A percentile compares a stretch with the other conserved stretches of the same genome.
Evolutionary conservation across 2,888 invertebrate species (phyloP).

Genomic region (Diadegma fenestrale): DNA sequence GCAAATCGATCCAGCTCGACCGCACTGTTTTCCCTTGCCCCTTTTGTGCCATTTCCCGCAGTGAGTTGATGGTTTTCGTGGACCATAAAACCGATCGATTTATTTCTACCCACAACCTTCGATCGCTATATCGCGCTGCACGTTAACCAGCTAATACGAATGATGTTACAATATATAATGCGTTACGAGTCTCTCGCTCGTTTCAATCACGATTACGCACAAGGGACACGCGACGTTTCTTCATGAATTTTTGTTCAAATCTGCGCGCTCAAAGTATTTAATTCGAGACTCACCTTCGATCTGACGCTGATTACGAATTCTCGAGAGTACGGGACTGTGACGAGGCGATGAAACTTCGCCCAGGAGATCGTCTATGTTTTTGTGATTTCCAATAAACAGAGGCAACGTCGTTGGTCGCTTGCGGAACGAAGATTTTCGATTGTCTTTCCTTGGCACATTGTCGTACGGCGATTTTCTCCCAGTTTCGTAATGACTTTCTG

Average conservation of each 20-base stretch:
- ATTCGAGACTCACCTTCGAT: conserved; percentile 78
- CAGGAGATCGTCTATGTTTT: conserved; percentile 95
- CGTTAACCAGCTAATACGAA: conserved; percentile 63
- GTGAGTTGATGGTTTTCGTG: conserved; percentile 61
- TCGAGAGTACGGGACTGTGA: conserved; percentile 76
- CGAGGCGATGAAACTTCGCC: conserved; percentile 85
- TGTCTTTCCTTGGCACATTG: conserved; percentile 86
- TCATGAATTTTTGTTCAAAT: background rate
- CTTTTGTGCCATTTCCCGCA: conserved; percentile 39
- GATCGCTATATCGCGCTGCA: conserved; percentile 44
- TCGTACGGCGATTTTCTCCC: conserved; percentile 90
- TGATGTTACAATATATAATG: conserved; percentile 48
- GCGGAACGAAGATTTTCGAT: conserved; percentile 77
- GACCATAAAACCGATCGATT: conserved; percentile 67
- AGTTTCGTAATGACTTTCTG: conserved; percentile 82
- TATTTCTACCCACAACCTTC: conserved; percentile 38
- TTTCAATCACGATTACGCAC: conserved; percentile 59
- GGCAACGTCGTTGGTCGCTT: conserved; percentile 83
- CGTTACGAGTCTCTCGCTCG: background rate
- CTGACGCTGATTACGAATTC: conserved; percentile 74
- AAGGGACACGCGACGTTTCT: conserved; percentile 25
- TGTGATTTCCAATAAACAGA: conserved; percentile 93
- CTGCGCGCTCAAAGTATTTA: background rate
- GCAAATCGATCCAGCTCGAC: conserved; percentile 51
- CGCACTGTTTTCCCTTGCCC: conserved; percentile 43